These are phyloP conservation scores for Desmodus rotundus DNA, from an alignment of 2,113 vertebrate genomes.

Conservation along the genomic window DNA sequence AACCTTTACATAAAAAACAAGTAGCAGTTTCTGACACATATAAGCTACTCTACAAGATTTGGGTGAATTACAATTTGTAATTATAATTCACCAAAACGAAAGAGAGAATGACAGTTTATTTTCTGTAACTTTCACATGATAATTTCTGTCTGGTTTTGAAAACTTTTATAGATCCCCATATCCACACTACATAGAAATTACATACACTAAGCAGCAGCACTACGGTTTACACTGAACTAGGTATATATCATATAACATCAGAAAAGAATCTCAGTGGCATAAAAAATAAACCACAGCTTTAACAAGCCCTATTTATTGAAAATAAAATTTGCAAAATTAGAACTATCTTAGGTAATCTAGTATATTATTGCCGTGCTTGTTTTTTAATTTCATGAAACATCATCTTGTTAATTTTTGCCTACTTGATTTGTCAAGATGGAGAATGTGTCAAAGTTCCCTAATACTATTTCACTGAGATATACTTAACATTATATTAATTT, in stretches of 20 bases:
- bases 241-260: background rate
- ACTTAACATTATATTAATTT: background rate
- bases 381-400: background rate
- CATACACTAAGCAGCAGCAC: background rate
- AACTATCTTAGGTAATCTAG: background rate
- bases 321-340: background rate
- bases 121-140: background rate
- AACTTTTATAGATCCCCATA: background rate
- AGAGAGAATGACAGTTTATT: background rate
- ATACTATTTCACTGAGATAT: background rate
- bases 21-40: background rate
- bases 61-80: background rate
- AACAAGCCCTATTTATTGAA: background rate
- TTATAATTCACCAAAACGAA: too few species aligned
- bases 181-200: background rate
- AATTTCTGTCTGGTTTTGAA: background rate
- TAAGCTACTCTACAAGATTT: background rate
- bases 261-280: background rate
- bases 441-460: background rate
- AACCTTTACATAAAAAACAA: background rate
- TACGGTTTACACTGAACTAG: background rate
- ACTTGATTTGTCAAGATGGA: background rate
- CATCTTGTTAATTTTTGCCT: background rate
- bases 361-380: background rate
- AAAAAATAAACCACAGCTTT: background rate